Conservation (phyloP, 2,888 invertebrate genomes). For the Eugnorisma glareosa region DNA sequence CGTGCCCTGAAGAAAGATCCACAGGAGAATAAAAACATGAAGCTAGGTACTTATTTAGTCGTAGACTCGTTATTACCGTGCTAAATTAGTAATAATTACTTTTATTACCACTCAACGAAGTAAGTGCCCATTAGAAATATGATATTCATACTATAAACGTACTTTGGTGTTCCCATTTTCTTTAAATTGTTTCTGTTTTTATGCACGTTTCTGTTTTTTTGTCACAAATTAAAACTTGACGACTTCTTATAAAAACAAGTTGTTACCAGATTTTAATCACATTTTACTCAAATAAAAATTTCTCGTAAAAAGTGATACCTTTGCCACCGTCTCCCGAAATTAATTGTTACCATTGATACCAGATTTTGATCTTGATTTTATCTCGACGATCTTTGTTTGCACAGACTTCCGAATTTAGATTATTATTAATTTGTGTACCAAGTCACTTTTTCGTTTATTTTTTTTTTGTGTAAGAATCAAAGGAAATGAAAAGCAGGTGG, state of each 20-base stretch:
- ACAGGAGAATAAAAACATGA: slow-evolving; percentile 2
- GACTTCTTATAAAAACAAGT: background rate
- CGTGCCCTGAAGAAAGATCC: slow-evolving; percentile 1
- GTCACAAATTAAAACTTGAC: background rate
- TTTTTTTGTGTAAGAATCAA: background rate
- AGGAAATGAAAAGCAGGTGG: background rate
- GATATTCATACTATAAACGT: slow-evolving; percentile 10
- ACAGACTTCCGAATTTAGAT: background rate
- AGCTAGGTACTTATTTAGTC: slow-evolving; percentile 4
- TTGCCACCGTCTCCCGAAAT: background rate
- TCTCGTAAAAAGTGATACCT: background rate
- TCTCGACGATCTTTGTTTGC: too few relatives aligned
- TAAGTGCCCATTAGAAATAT: slow-evolving; percentile 31
- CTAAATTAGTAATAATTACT: slow-evolving; percentile 49
- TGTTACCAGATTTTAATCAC: background rate
- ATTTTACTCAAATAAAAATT: background rate
- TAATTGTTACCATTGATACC: background rate
- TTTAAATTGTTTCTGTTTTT: slow-evolving; percentile 4
- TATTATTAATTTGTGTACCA: background rate
- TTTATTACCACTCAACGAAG: slow-evolving; percentile 19
- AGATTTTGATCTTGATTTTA: background rate
- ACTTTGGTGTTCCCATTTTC: background rate
- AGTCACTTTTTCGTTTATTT: background rate
- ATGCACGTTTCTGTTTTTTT: too few relatives aligned
- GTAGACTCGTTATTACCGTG: slow-evolving; percentile 8